Base-by-base conservation (phyloP, 2,113 vertebrate genomes). In the Melanocharis versteri region DNA sequence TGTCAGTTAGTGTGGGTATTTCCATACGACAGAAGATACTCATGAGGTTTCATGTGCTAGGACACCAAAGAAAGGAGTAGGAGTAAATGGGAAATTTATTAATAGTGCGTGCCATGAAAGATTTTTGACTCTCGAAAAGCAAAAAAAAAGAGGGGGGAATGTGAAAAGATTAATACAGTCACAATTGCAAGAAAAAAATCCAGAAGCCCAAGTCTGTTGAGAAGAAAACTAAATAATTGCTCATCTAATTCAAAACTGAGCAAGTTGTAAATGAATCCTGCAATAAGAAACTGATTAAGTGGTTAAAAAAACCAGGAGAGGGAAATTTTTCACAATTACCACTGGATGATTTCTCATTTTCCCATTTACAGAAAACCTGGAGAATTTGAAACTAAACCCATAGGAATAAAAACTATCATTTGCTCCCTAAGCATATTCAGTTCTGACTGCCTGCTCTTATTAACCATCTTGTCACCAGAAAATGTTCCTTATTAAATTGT, bases 361-460 rank as follows among this genome's bases (percentile, higher is more conserved):
- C 37, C 28, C 13, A 48, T 61, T 77, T 89, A 40, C 31, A 87
- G 66, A 75, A 89, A 79, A 87, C 22, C 18, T 79, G 16, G 24
- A 87, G 37, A 91, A 91, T 87, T 69, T 81, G n/a, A 88, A 97
- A 91, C 39, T 75, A 56, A 92, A 92, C 33, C 70, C 76, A 62
- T 8, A 87, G 62, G 89, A 94, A 88, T 77, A 84, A 94, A 96
- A 94, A 47, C 26, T 73, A 77, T 24, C 37, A 89, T 89, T 93
- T 83, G 13, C 30, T 79, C 56, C 89, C 68, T 44, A 79, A 92
- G 27, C 31, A 60, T 77, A 92, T 76, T 85, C 44, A 78, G 60
- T 93, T 96, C 83, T 94, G 77, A 85, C 86, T 90, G 94, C 60
- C 93, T 93, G 37, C 15, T 96, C 64, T 86, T 94, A 96, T 96